phyloP scores from a whole-genome alignment of 1,140 invertebrate genomes.

The Camponotus floridanus region DNA sequence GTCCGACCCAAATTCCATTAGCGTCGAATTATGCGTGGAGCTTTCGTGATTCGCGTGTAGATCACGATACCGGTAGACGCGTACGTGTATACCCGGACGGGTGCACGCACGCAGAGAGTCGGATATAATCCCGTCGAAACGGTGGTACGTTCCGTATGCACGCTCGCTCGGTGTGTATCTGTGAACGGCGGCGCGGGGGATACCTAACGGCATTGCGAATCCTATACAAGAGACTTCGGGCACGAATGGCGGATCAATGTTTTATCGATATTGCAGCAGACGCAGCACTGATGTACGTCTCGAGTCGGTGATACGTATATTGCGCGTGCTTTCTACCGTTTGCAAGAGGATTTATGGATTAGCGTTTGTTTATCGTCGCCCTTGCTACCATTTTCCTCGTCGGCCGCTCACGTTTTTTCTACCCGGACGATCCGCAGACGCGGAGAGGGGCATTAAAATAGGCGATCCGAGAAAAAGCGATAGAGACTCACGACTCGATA shows the following conservation, averaged over 20 bases:
- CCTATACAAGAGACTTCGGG: conserved; percentile 77
- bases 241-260: conserved; percentile 83
- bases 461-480: conserved; percentile 50
- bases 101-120: conserved; percentile 69
- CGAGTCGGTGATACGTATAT: conserved; percentile 74
- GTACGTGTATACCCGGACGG: conserved; percentile 32
- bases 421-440: conserved; percentile 21
- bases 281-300: conserved; percentile 75
- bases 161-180: conserved; percentile 57
- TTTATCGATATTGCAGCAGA: conserved; percentile 82
- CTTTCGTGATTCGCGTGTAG: conserved; percentile 72
- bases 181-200: conserved; percentile 48
- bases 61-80: conserved; percentile 69
- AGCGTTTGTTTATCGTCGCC: conserved; percentile 79
- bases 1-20: conserved; percentile 73
- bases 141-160: conserved; percentile 72
- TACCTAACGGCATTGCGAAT: conserved; percentile 76
- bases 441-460: conserved; percentile 58
- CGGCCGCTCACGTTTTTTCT: conserved; percentile 50
- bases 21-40: conserved; percentile 66
- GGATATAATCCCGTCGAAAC: conserved; percentile 74
- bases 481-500: conserved; percentile 22
- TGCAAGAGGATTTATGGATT: conserved; percentile 80
- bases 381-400: conserved; percentile 61
- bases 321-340: conserved; percentile 79